Conservation (phyloP, 2,113 vertebrate species). For the Orycteropus afer region DNA sequence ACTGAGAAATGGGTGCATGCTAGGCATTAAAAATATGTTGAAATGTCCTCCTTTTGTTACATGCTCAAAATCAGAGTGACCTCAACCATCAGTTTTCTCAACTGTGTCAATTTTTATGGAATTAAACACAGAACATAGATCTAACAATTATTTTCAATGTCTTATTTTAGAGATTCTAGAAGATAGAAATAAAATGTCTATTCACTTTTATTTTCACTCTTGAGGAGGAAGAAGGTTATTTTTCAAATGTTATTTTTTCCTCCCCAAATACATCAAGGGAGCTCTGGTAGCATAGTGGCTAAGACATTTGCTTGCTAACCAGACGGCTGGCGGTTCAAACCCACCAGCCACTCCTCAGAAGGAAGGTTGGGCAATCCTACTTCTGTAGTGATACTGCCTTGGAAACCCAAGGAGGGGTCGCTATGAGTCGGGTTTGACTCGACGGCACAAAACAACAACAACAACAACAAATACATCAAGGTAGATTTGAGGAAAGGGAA, state of each 20-base stretch:
- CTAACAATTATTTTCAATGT: neutral
- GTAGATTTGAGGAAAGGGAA: neutral
- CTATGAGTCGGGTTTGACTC: too few species aligned
- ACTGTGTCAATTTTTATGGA: neutral
- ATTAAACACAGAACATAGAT: neutral
- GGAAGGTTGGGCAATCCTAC: too few species aligned
- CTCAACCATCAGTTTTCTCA: neutral
- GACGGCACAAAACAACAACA: too few species aligned
- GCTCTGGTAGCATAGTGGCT: too few species aligned
- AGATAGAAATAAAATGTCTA: neutral
- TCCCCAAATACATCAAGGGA: neutral
- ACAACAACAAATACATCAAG: neutral
- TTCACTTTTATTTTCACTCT: neutral
- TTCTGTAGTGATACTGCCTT: too few species aligned
- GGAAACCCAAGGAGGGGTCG: too few species aligned
- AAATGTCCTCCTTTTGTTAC: neutral
- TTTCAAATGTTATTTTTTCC: neutral
- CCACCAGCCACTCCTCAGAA: too few species aligned
- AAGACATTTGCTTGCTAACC: too few species aligned
- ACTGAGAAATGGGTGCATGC: neutral
- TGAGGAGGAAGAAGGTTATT: neutral
- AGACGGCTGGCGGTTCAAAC: too few species aligned
- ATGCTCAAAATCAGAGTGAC: neutral
- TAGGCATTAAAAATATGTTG: conserved; percentile 22
- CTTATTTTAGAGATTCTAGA: neutral